A percentile compares a stretch with the other conserved stretches of the same genome.
Evolutionary conservation across 1,140 invertebrate genomes (phyloP).

Genomic region (Lordiphosa stackelbergi): DNA sequence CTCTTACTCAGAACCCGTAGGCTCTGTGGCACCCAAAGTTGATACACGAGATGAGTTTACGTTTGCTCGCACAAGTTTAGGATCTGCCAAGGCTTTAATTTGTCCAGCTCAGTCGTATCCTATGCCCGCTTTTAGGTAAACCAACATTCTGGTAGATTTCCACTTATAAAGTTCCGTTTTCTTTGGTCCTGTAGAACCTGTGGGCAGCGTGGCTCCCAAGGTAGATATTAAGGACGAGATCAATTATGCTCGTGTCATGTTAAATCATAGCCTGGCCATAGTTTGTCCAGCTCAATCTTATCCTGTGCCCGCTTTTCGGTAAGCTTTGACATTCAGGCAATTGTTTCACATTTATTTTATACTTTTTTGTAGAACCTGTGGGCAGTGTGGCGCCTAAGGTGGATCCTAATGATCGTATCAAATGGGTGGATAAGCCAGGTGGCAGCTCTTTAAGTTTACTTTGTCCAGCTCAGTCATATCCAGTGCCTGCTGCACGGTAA

Average conservation of each 20-base stretch:
- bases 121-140: slow-evolving; percentile 81
- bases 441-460: slow-evolving; percentile 77
- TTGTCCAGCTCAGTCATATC: slow-evolving; percentile 83
- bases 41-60: slow-evolving; percentile 78
- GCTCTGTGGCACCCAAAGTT: slow-evolving; percentile 83
- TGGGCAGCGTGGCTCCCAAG: slow-evolving; percentile 84
- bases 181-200: slow-evolving; percentile 79
- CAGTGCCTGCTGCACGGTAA: slow-evolving; percentile 81
- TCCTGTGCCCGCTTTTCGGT: slow-evolving; percentile 81
- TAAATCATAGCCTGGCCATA: slow-evolving; percentile 78
- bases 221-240: slow-evolving; percentile 77
- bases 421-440: slow-evolving; percentile 54
- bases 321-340: slow-evolving; percentile 54
- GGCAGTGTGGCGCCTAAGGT: slow-evolving; percentile 87
- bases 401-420: slow-evolving; percentile 81
- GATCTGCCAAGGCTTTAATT: slow-evolving; percentile 79
- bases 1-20: slow-evolving; percentile 81
- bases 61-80: slow-evolving; percentile 73
- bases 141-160: slow-evolving; percentile 38
- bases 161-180: not conserved
- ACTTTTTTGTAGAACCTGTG: slow-evolving; percentile 82
- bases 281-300: slow-evolving; percentile 83
- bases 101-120: slow-evolving; percentile 84
- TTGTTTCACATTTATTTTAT: slow-evolving; percentile 2
- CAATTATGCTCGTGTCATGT: slow-evolving; percentile 51